Conservation (phyloP, 2,113 vertebrate species). For the Callionymus lyra region DNA sequence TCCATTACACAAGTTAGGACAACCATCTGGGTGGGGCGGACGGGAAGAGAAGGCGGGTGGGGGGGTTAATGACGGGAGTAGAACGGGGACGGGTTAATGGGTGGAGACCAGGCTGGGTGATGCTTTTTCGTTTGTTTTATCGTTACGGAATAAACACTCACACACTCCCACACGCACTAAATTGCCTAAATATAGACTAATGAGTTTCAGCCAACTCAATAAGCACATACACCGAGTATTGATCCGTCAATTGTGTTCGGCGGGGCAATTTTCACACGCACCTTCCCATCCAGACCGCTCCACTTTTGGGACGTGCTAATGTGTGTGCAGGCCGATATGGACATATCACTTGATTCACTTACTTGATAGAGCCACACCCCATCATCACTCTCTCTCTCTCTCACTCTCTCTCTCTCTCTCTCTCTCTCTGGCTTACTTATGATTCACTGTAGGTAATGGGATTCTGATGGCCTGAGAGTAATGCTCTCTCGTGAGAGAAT, state of each 20-base stretch:
- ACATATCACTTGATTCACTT: constrained; percentile 52
- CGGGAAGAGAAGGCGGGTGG: constrained; percentile 20
- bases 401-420: constrained; percentile 4
- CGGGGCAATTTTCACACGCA: constrained; percentile 32
- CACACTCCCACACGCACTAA: constrained; percentile 11
- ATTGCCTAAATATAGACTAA: constrained; percentile 25
- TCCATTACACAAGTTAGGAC: constrained; percentile 94
- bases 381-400: constrained; percentile 32
- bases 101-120: constrained; percentile 18
- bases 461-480: constrained; percentile 65
- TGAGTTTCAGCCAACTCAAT: constrained; percentile 15
- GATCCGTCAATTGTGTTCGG: constrained; percentile 35
- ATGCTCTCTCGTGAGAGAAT: constrained; percentile 67
- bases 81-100: constrained; percentile 5
- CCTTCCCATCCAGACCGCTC: constrained; percentile 18
- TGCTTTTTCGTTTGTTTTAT: constrained; percentile 21
- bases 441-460: constrained; percentile 66
- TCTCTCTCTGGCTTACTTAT: constrained; percentile 48
- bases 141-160: constrained; percentile 15
- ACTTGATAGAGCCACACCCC: constrained; percentile 47
- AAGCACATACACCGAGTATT: constrained; percentile 28
- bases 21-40: constrained; percentile 85
- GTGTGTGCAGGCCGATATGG: constrained; percentile 23
- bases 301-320: constrained; percentile 15
- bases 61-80: constrained; percentile 4